Evolutionary conservation across 2,113 vertebrate genomes (phyloP).

Genomic region (Onychorhynchus coronatus): DNA sequence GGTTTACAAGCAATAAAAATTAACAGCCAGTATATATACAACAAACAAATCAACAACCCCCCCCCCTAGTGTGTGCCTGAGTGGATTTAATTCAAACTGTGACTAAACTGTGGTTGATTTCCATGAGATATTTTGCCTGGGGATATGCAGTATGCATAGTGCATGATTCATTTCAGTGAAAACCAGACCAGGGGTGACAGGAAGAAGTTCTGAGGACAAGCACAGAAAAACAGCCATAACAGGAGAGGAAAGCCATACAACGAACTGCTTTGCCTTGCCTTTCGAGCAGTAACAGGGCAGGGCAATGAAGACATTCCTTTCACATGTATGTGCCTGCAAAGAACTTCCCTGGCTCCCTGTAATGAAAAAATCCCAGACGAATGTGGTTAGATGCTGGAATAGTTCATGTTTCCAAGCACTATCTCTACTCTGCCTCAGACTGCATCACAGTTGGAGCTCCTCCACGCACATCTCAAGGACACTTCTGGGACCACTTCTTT

Average conservation of each 20-base stretch:
- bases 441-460: neutral
- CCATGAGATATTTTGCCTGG: slow-evolving; percentile 42
- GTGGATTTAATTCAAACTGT: slow-evolving; percentile 42
- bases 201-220: neutral
- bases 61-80: neutral
- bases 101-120: slow-evolving; percentile 39
- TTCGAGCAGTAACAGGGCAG: neutral
- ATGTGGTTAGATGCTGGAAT: neutral
- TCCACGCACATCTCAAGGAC: neutral
- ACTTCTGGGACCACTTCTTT: neutral
- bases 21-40: slow-evolving; percentile 4
- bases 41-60: slow-evolving; percentile 16
- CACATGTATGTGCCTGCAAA: neutral
- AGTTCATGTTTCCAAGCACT: neutral
- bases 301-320: neutral
- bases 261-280: neutral
- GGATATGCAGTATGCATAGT: slow-evolving; percentile 8
- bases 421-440: neutral
- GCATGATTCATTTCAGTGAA: slow-evolving; percentile 31
- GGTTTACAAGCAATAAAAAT: slow-evolving; percentile 56
- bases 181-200: slow-evolving; percentile 14
- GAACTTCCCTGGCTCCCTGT: neutral
- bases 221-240: neutral
- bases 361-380: neutral
- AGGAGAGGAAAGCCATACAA: neutral